Percentiles rank a stretch among this genome's conserved stretches.
Evolutionary conservation across 2,888 invertebrate species (phyloP).

Genomic region (Serripes groenlandicus): DNA sequence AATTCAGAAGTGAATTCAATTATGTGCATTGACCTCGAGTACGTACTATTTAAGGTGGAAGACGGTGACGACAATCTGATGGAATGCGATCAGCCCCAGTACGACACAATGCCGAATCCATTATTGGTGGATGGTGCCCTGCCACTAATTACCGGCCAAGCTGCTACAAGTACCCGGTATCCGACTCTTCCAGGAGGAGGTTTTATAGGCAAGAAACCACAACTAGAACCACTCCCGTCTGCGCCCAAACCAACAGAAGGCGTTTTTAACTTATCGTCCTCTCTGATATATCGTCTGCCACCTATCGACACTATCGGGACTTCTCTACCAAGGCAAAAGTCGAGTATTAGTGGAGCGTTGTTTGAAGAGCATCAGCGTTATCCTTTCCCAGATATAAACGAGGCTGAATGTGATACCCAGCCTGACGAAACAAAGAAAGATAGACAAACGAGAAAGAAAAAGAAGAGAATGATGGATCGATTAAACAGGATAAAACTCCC

Average conservation of each 20-base stretch:
- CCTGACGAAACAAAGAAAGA: neutral
- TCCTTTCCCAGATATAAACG: neutral
- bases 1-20: too few relatives aligned
- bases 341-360: neutral
- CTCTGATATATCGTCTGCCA: neutral
- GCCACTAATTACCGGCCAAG: slow-evolving; percentile 2
- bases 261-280: neutral
- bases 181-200: neutral
- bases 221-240: neutral
- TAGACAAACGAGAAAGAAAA: slow-evolving; percentile 6
- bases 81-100: neutral
- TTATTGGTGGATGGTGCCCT: neutral
- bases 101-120: slow-evolving; percentile 26
- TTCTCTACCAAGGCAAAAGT: neutral
- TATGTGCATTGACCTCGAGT: too few relatives aligned
- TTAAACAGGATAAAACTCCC: slow-evolving; percentile 14
- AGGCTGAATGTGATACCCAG: too few relatives aligned
- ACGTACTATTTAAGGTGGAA: too few relatives aligned
- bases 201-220: neutral
- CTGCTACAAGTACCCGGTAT: slow-evolving; percentile 2
- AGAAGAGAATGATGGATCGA: slow-evolving; percentile 11
- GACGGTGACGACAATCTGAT: neutral
- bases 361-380: neutral
- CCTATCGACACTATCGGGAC: neutral
- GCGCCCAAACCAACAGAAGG: neutral